phyloP scores from a whole-genome alignment of 2,113 vertebrate species.

The Gallinago paraguaiae region DNA sequence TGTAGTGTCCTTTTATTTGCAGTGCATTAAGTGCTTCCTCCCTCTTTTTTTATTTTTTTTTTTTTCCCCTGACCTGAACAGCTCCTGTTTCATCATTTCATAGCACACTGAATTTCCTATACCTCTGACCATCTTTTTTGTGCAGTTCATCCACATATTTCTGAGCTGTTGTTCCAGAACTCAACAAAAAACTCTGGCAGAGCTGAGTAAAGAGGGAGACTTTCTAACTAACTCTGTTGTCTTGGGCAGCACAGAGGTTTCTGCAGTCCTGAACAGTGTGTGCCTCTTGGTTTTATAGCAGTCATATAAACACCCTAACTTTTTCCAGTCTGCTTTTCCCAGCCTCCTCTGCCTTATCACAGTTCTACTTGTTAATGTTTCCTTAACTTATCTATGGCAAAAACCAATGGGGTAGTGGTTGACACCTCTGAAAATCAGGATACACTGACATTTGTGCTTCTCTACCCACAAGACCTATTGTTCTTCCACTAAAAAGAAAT shows the following conservation, averaged over 20 bases:
- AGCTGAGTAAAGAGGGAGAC: not conserved
- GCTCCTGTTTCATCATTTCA: not conserved
- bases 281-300: not conserved
- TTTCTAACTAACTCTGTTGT: not conserved
- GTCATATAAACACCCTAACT: not conserved
- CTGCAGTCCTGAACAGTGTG: not conserved
- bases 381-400: not conserved
- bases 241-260: not conserved
- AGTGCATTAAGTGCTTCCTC: not conserved
- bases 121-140: not conserved
- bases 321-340: not conserved
- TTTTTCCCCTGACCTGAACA: not conserved
- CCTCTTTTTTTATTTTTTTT: not conserved
- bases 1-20: not conserved
- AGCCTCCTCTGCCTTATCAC: not conserved
- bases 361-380: not conserved
- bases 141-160: not conserved
- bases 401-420: not conserved
- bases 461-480: not conserved
- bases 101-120: not conserved
- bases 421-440: not conserved
- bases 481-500: not conserved
- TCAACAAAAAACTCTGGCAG: not conserved
- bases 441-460: not conserved
- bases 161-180: not conserved